Conservation (phyloP, 2,888 invertebrate genomes). For the Taenaris catops region DNA sequence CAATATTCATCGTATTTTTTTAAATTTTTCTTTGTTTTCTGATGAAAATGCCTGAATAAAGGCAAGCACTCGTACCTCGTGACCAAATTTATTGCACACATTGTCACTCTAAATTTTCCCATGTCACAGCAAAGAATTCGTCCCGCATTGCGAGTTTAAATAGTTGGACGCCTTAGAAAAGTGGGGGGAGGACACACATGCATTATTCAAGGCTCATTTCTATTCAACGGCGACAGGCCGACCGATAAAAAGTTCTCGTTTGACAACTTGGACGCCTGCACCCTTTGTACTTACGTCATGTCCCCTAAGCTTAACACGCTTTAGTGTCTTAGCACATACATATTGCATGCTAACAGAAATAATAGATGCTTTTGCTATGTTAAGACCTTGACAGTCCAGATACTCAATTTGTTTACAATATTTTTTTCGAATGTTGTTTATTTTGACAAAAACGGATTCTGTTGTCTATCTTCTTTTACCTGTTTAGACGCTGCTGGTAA, state of each 20-base stretch:
- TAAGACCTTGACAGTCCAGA: background rate
- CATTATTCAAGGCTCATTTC: constrained; percentile 77
- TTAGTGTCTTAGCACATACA: constrained; percentile 37
- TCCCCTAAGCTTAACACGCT: constrained; percentile 40
- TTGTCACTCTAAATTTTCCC: constrained; percentile 10
- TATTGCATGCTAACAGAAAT: constrained; percentile 23
- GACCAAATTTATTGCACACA: constrained; percentile 3
- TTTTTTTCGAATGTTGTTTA: no score
- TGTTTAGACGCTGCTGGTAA: constrained; percentile 62
- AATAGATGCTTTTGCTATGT: constrained; percentile 3
- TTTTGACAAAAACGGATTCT: no score
- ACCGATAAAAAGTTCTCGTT: constrained; percentile 77
- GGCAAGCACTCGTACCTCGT: constrained; percentile 1
- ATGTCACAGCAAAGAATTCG: constrained; percentile 6
- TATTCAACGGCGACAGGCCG: constrained; percentile 74
- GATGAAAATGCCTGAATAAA: no score
- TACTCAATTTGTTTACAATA: no score
- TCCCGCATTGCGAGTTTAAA: constrained; percentile 9
- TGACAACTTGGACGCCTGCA: constrained; percentile 75
- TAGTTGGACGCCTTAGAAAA: constrained; percentile 11
- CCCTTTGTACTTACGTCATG: constrained; percentile 73
- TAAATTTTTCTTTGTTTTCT: no score
- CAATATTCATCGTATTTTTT: no score
- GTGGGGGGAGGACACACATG: constrained; percentile 48
- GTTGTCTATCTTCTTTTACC: no score